Percentiles rank a stretch among this genome's conserved stretches.
These are phyloP conservation scores for Arbacia lixula DNA, from an alignment of 53 echinoderm and acorn worm species.

Conservation along the genomic window DNA sequence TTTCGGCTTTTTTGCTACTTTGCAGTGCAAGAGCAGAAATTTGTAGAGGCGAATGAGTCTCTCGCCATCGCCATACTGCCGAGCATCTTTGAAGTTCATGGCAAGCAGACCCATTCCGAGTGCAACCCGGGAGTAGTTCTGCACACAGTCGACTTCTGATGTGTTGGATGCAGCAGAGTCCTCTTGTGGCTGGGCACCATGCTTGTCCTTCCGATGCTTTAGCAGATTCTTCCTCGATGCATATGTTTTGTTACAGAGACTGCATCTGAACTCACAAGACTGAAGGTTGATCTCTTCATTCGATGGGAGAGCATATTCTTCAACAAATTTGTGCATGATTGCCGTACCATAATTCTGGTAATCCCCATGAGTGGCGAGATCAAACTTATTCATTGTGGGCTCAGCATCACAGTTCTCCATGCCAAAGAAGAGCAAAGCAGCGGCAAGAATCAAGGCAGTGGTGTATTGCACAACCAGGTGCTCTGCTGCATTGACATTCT, in stretches of 20 bases:
- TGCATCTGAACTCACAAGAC: background rate
- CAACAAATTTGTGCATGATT: constrained; percentile 36
- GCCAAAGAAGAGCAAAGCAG: constrained; percentile 63
- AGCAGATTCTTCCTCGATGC: constrained; percentile 27
- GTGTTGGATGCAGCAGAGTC: background rate
- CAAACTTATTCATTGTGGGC: constrained; percentile 51
- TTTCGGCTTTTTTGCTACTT: constrained; percentile 60
- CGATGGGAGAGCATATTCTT: constrained; percentile 51
- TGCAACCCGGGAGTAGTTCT: constrained; percentile 53
- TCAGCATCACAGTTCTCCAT: constrained; percentile 26
- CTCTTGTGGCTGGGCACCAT: background rate
- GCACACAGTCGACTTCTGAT: background rate
- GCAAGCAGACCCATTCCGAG: constrained; percentile 49
- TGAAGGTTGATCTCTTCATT: background rate
- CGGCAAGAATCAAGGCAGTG: constrained; percentile 56
- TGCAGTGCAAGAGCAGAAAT: constrained; percentile 61
- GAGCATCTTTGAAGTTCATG: constrained; percentile 57
- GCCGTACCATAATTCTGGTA: background rate
- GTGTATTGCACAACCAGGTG: constrained; percentile 65
- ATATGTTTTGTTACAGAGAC: constrained; percentile 1
- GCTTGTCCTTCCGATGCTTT: constrained; percentile 23
- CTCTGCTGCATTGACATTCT: constrained; percentile 69
- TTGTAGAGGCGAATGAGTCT: constrained; percentile 54
- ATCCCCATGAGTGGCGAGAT: constrained; percentile 33
- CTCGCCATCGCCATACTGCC: constrained; percentile 50